These are phyloP conservation scores for Rhadina sibilatrix DNA, from an alignment of 2,113 vertebrate species.

Conservation along the genomic window DNA sequence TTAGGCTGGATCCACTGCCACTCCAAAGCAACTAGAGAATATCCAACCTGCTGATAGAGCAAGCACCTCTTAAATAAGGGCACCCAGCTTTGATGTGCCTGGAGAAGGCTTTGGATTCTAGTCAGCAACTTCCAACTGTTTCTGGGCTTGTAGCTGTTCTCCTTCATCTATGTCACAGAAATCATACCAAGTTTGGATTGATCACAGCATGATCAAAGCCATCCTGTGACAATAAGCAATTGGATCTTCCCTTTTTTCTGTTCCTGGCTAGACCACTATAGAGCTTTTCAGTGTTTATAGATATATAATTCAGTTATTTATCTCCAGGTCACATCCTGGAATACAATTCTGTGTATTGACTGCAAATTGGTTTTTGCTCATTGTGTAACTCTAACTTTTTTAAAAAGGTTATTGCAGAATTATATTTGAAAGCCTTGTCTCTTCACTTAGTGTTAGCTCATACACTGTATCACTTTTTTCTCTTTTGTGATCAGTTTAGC, in stretches of 20 bases:
- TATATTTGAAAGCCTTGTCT: background rate
- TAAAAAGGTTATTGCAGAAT: background rate
- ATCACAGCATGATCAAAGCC: background rate
- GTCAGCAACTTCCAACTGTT: background rate
- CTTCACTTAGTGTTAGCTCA: background rate
- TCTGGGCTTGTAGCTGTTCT: background rate
- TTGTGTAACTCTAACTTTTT: background rate
- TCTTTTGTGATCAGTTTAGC: background rate
- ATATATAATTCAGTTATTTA: background rate
- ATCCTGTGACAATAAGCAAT: background rate
- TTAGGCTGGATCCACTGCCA: background rate
- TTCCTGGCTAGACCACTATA: background rate
- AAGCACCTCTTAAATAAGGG: background rate
- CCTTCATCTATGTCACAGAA: background rate
- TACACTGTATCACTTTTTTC: background rate
- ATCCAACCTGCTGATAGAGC: fast-evolving
- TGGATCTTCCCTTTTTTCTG: background rate
- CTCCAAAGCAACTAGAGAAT: background rate
- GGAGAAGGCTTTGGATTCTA: background rate
- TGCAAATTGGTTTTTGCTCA: background rate
- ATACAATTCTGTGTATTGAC: background rate
- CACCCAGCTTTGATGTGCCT: background rate
- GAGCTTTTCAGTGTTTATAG: background rate
- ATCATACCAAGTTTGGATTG: background rate
- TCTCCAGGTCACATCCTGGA: background rate